Evolutionary conservation across 2,797 vertebrate genomes (phyloP).

Genomic region (Philypnodon macrostomus): DNA sequence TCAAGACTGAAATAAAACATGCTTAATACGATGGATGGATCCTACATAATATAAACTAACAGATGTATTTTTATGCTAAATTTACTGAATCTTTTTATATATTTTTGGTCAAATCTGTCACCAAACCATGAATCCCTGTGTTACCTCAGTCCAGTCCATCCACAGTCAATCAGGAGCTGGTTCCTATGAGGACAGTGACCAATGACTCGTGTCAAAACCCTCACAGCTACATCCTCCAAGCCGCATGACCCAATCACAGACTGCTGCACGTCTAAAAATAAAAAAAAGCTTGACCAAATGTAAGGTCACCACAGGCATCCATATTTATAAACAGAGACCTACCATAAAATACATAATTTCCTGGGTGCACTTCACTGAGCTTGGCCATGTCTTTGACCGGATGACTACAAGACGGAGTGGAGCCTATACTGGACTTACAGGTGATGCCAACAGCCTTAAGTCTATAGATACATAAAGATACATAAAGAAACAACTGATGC

Average conservation of each 20-base stretch:
- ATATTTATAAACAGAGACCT: constrained; percentile 1
- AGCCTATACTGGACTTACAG: constrained; percentile 83
- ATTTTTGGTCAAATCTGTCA: no score
- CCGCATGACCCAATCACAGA: constrained; percentile 80
- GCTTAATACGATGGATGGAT: no score
- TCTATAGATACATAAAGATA: constrained; percentile 57
- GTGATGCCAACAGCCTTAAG: constrained; percentile 74
- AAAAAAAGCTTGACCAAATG: neutral
- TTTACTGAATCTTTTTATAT: neutral
- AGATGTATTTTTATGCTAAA: no score
- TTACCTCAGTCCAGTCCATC: constrained; percentile 78
- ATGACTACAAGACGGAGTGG: constrained; percentile 85
- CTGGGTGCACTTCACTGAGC: constrained; percentile 85
- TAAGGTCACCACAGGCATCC: neutral
- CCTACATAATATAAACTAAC: no score
- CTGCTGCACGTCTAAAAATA: constrained; percentile 82
- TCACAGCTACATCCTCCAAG: constrained; percentile 81
- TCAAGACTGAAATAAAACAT: constrained; percentile 77
- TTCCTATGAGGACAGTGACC: constrained; percentile 83
- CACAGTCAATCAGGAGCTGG: constrained; percentile 84
- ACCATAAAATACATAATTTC: constrained; percentile 86
- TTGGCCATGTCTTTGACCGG: constrained; percentile 80
- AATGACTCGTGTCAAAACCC: constrained; percentile 79
- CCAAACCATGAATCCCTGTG: no score
- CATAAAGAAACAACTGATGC: no score